Evolutionary conservation across 2,888 invertebrate species (phyloP).

Genomic region (Tanytarsus gracilentus): DNA sequence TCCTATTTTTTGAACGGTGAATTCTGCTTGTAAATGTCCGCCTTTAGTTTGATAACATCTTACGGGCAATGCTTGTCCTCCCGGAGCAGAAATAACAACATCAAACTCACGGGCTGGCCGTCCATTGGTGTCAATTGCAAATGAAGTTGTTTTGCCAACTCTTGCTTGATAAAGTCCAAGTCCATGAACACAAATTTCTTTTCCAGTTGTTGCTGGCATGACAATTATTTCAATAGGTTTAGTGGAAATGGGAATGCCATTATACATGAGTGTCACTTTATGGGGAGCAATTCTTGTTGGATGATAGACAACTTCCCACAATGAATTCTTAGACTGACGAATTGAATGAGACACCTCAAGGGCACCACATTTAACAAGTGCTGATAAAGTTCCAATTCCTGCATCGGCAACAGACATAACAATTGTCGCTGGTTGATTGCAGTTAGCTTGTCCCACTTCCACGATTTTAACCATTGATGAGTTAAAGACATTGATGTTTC

Average conservation of each 20-base stretch:
- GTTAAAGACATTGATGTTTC: constrained; percentile 69
- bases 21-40: constrained; percentile 90
- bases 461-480: constrained; percentile 61
- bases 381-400: constrained; percentile 75
- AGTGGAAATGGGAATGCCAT: constrained; percentile 61
- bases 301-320: constrained; percentile 79
- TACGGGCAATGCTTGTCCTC: constrained; percentile 73
- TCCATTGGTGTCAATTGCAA: constrained; percentile 81
- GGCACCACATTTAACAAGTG: constrained; percentile 71
- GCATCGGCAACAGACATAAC: constrained; percentile 69
- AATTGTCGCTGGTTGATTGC: constrained; percentile 72
- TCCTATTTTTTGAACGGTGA: constrained; percentile 69
- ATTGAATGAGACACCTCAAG: constrained; percentile 74
- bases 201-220: constrained; percentile 56
- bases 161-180: constrained; percentile 78
- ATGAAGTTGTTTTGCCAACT: constrained; percentile 71
- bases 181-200: constrained; percentile 64
- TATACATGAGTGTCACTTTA: constrained; percentile 74
- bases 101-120: constrained; percentile 81
- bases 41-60: constrained; percentile 94
- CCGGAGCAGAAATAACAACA: constrained; percentile 77
- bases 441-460: constrained; percentile 67
- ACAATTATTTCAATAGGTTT: constrained; percentile 51
- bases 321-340: constrained; percentile 56
- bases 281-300: constrained; percentile 83